Conservation (phyloP, 2,888 invertebrate genomes). For the Caenorhabditis sp. region DNA sequence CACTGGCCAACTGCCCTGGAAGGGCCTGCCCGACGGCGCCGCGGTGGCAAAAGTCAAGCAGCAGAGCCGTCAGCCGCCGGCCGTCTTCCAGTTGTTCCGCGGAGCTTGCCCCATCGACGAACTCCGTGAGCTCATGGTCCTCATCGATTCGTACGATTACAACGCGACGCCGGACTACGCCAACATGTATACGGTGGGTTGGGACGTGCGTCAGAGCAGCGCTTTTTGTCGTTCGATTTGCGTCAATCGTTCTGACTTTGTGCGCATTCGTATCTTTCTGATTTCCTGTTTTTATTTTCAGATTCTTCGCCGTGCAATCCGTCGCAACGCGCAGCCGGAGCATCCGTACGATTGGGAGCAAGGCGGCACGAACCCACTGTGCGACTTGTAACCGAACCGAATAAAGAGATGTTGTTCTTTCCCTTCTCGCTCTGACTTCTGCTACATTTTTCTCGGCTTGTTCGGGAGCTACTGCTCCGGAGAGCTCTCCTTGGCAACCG, state of each 20-base stretch:
- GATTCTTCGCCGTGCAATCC: constrained; percentile 49
- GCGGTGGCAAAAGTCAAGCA: constrained; percentile 25
- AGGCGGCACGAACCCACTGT: constrained; percentile 32
- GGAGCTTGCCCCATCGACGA: constrained; percentile 40
- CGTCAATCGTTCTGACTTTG: constrained; percentile 12
- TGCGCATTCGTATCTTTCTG: neutral
- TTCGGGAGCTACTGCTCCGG: neutral
- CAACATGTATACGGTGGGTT: constrained; percentile 33
- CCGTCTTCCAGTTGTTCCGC: constrained; percentile 24
- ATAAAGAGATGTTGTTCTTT: neutral
- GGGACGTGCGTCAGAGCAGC: neutral
- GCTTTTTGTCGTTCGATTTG: neutral
- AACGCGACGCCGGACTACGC: constrained; percentile 37
- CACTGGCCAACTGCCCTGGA: constrained; percentile 56
- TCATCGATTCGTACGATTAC: constrained; percentile 38
- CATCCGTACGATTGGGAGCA: constrained; percentile 56
- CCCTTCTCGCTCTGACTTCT: neutral
- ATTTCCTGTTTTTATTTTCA: constrained; percentile 11
- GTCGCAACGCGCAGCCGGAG: constrained; percentile 37
- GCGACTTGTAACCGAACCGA: constrained; percentile 23
- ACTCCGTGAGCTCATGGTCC: constrained; percentile 31
- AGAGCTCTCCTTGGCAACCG: neutral
- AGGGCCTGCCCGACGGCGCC: constrained; percentile 40
- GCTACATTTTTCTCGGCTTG: too few relatives aligned
- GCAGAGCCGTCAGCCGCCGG: constrained; percentile 10